Percentiles rank a stretch among this genome's conserved stretches.
phyloP scores from a whole-genome alignment of 2,797 vertebrate genomes.

The Melanogrammus aeglefinus region DNA sequence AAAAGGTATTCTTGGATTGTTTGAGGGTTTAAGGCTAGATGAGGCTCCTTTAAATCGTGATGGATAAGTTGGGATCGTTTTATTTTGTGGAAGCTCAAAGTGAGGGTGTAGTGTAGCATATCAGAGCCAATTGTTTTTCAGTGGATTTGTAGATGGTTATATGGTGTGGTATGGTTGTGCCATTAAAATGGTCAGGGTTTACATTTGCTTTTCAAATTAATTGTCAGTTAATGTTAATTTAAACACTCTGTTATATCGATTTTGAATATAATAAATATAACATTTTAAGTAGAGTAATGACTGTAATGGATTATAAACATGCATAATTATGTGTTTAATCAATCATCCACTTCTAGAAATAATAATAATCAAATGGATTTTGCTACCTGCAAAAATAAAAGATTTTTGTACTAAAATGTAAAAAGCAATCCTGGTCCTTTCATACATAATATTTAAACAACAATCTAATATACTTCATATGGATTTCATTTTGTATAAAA shows the following conservation, averaged over 20 bases:
- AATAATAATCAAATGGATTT: not conserved
- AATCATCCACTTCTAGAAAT: not conserved
- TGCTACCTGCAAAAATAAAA: slow-evolving; percentile 7
- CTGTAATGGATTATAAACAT: slow-evolving; percentile 5
- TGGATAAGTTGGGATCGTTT: slow-evolving; percentile 4
- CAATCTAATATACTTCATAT: not conserved
- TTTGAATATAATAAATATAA: not conserved
- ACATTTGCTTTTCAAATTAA: slow-evolving; percentile 16
- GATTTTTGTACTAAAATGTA: not conserved
- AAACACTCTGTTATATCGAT: not conserved
- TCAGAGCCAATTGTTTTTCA: slow-evolving; percentile 15
- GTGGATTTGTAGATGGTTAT: slow-evolving; percentile 12
- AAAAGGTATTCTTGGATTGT: too few relatives aligned
- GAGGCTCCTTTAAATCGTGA: not conserved
- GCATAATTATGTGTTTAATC: not conserved
- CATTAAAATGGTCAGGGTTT: slow-evolving; percentile 9
- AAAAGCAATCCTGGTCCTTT: slow-evolving; percentile 1
- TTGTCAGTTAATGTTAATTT: not conserved
- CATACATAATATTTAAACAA: not conserved
- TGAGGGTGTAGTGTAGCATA: not conserved
- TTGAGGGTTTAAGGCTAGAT: not conserved
- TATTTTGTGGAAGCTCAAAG: slow-evolving; percentile 17
- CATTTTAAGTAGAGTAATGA: not conserved
- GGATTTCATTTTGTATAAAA: not conserved
- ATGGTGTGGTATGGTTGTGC: not conserved